Conservation (phyloP, 2,888 invertebrate genomes). For the Nasonovia ribisnigri region DNA sequence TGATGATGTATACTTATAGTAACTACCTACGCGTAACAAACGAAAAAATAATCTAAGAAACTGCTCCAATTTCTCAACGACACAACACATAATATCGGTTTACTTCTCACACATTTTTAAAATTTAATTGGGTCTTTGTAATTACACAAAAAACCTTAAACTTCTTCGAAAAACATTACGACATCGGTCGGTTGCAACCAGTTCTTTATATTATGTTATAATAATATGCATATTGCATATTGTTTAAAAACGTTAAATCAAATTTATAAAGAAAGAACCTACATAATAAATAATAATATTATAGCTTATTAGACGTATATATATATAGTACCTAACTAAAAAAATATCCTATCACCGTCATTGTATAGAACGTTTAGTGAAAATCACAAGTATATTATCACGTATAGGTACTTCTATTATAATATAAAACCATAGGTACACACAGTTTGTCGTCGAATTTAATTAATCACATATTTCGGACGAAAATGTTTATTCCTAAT, state of each 20-base stretch:
- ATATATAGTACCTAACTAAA: not conserved
- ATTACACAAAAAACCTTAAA: constrained; percentile 39
- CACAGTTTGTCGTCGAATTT: not conserved
- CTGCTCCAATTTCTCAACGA: constrained; percentile 45
- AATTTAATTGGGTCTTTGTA: constrained; percentile 53
- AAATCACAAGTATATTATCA: not conserved
- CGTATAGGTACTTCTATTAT: too few species aligned
- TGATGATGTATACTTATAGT: not conserved
- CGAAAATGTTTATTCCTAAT: not conserved
- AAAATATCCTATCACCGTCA: not conserved
- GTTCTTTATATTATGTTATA: not conserved
- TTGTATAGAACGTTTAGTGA: not conserved
- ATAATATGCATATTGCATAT: not conserved
- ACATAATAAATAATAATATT: not conserved
- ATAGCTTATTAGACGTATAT: not conserved
- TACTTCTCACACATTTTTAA: constrained; percentile 42
- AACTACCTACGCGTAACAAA: not conserved
- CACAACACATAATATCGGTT: constrained; percentile 14
- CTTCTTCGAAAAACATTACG: constrained; percentile 41
- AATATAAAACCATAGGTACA: not conserved
- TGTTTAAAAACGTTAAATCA: not conserved
- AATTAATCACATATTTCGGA: not conserved
- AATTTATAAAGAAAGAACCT: not conserved
- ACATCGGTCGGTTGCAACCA: not conserved
- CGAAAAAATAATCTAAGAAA: not conserved